Conservation (phyloP, 1,140 invertebrate genomes). For the Eumeta japonica region DNA sequence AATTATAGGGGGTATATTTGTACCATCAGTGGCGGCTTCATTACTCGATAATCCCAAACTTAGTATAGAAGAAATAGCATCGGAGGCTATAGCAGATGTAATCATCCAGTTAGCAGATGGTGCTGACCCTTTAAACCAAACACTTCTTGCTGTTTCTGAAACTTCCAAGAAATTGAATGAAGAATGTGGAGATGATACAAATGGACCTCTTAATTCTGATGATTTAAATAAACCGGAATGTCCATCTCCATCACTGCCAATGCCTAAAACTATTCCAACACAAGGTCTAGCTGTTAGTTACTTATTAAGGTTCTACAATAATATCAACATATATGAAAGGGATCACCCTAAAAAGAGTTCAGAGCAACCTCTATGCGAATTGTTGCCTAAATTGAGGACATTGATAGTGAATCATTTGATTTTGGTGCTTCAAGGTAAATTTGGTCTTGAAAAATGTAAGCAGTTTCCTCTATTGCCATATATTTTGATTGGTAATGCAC, state of each 20-base stretch:
- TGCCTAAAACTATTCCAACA: conserved; percentile 38
- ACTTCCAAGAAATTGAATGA: conserved; percentile 39
- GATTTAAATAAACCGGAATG: conserved; percentile 37
- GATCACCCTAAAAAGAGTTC: conserved; percentile 71
- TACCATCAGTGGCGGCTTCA: conserved; percentile 63
- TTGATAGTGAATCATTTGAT: conserved; percentile 47
- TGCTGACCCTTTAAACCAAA: conserved; percentile 63
- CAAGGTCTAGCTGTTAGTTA: conserved; percentile 60
- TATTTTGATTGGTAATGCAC: conserved; percentile 39
- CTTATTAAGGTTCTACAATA: conserved; percentile 66
- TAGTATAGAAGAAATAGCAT: conserved; percentile 59
- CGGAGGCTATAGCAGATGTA: conserved; percentile 69
- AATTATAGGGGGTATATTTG: conserved; percentile 60
- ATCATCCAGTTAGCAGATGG: conserved; percentile 62
- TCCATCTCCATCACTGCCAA: conserved; percentile 34
- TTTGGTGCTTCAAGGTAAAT: conserved; percentile 39
- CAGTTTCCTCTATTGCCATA: conserved; percentile 47
- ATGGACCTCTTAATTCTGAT: conserved; percentile 31
- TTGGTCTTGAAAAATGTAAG: conserved; percentile 35
- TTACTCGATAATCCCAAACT: conserved; percentile 48
- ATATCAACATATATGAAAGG: conserved; percentile 66
- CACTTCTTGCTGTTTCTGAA: conserved; percentile 52
- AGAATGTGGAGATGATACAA: conserved; percentile 38
- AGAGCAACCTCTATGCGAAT: conserved; percentile 55
- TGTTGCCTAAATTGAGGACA: conserved; percentile 41